phyloP scores from a whole-genome alignment of 2,888 invertebrate genomes.

The Tipula confusa region DNA sequence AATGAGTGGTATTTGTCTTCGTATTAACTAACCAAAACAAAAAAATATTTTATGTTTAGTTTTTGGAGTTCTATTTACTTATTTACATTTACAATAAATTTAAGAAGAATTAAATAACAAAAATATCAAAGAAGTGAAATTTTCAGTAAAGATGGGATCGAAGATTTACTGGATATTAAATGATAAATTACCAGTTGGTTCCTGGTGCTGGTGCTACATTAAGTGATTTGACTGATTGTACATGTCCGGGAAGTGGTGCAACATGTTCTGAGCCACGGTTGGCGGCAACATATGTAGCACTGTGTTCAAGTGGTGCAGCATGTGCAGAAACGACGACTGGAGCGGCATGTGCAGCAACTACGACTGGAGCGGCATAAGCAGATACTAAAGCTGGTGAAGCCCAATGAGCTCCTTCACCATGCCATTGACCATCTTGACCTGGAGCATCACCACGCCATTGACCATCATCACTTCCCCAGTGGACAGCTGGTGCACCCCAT shows the following conservation, averaged over 20 bases:
- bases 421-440: constrained; percentile 37
- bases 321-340: constrained; percentile 36
- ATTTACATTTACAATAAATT: not conserved
- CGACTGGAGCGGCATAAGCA: constrained; percentile 48
- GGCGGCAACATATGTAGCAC: not conserved
- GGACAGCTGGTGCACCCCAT: constrained; percentile 36
- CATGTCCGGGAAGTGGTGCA: not conserved
- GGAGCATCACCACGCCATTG: constrained; percentile 39
- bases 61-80: not conserved
- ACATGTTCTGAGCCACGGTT: constrained; percentile 21
- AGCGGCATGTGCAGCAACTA: constrained; percentile 47
- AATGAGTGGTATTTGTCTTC: too few relatives aligned
- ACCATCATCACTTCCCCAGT: constrained; percentile 40
- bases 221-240: constrained; percentile 14
- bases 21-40: too few relatives aligned
- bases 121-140: not conserved
- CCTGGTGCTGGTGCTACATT: constrained; percentile 21
- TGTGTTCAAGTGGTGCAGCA: not conserved
- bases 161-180: constrained; percentile 44
- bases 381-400: constrained; percentile 45
- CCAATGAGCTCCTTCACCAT: constrained; percentile 42
- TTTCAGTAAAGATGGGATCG: constrained; percentile 35
- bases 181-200: constrained; percentile 47
- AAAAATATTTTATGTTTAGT: too few relatives aligned
- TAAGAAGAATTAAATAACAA: not conserved